Evolutionary conservation across 2,888 invertebrate genomes (phyloP), one percentile per base, ranked within the genome.

Genomic region (Psococerastis gibbosa): DNA sequence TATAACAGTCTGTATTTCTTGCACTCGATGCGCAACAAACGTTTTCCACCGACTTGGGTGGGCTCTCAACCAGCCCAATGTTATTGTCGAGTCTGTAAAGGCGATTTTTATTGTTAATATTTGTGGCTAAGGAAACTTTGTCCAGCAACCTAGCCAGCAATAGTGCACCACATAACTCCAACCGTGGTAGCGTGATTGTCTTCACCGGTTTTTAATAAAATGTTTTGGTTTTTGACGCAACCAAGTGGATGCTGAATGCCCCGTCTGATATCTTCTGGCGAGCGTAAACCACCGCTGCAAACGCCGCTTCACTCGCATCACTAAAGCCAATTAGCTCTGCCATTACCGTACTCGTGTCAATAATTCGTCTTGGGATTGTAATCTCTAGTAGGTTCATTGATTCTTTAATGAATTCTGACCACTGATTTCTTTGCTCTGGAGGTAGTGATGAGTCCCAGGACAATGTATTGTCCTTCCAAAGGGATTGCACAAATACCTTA

Each of bases 11-110:
- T 53, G 51, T 22, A 53, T 52, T 44, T 53, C 47, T 6, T 49
- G 31, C 9, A 52, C 49, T 13, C 54, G 27, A 44, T 55, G 52
- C 2, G 49, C 49, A 0, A 55, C 52, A 44, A 53, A 56, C 1
- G 50, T 51, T 44, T 50, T 51, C 51, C 49, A 52, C 5, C 42
- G 41, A 15, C 18, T 35, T 31, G 53, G 47, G 13, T 43, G 22
- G 5, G 47, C 23, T 8, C 27, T 17, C 16, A 56, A 41, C 55
- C 56, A 57, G 27, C 49, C 47, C 1, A 56, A 43, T 2, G 53
- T 52, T 6, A 56, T 53, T 15, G 50, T 51, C 0, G 55, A 57
- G 43, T 58, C 57, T 2, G 53, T 49, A 52, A 51, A 55, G 18
- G 45, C 50, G 16, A 33, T 17, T 47, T 2, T 46, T 34, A 22